Evolutionary conservation across 2,113 vertebrate genomes (phyloP), one percentile per base, ranked within the genome.

Genomic region (Entomyzon cyanotis): DNA sequence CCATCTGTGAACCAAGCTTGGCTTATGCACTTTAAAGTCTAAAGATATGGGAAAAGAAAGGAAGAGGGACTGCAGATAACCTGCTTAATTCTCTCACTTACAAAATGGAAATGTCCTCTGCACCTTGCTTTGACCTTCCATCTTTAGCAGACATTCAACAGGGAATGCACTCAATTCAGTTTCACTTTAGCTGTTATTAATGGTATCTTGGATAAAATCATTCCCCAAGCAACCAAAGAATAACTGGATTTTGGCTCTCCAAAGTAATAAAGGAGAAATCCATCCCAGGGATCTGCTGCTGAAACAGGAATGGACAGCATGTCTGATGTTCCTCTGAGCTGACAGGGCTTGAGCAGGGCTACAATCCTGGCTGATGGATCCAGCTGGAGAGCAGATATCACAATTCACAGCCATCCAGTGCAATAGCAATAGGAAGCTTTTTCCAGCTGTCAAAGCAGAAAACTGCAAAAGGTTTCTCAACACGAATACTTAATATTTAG

Each of bases 191-290:
- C 56, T 91, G 6, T 82, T 94, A 82, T 76, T 94, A 87, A 58
- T 80, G 21, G 41, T 83, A 85, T 22, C 75, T 85, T 52, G 65
- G 71, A 80, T 77, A 80, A 90, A 93, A 91, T 44, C 6, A 76
- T 83, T 93, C 87, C 71, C 86, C 50, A 90, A 78, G 67, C 47
- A 94, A 76, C 53, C 33, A 78, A 95, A 84, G 44, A 59, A 79
- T 70, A 82, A 94, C 70, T 85, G 90, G 76, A 41, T 94, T 95
- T 86, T 86, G 49, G 44, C 42, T 89, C 63, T 95, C 79, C 63
- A 42, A 75, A 94, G 58, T 53, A 85, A 90, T 65, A 74, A 76
- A 84, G 13, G 4, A 78, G 64, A 91, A 87, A 95, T 20, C 24
- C 31, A 75, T 59, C 70, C 23, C 28, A 35, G 75, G 85, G 79